Percentiles rank a stretch among this genome's conserved stretches.
These are phyloP conservation scores for Neopipo cinnamomea DNA, from an alignment of 2,113 vertebrate genomes.

Conservation along the genomic window DNA sequence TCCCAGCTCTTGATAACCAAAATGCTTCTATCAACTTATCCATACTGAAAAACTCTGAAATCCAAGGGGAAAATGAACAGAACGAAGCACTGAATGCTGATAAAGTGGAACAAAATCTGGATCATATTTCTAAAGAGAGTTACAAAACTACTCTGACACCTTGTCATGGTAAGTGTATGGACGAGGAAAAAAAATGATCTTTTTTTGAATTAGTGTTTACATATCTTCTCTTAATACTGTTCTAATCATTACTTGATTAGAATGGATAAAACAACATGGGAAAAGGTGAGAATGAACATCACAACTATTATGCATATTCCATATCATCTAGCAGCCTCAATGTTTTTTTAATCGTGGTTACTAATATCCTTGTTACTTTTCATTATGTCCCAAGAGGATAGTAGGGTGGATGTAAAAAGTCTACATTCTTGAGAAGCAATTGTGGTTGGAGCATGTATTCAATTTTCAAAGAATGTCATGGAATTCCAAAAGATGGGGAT, in stretches of 20 bases:
- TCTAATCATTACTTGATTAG: background rate
- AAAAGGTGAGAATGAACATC: background rate
- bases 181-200: background rate
- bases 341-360: background rate
- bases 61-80: background rate
- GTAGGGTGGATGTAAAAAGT: background rate
- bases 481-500: background rate
- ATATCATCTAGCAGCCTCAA: background rate
- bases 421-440: background rate
- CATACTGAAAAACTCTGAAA: background rate
- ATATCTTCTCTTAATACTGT: background rate
- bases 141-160: background rate
- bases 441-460: background rate
- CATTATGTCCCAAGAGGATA: background rate
- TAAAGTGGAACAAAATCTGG: conserved; percentile 9
- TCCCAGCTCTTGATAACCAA: background rate
- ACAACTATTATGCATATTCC: background rate
- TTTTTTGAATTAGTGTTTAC: background rate
- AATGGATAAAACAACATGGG: background rate
- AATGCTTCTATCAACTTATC: background rate
- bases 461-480: background rate
- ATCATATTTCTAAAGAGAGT: background rate
- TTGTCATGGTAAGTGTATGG: conserved; percentile 56
- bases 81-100: background rate
- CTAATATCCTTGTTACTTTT: background rate